These are phyloP conservation scores for Dipodomys stephensi DNA, from an alignment of 2,113 vertebrate genomes.

Conservation along the genomic window DNA sequence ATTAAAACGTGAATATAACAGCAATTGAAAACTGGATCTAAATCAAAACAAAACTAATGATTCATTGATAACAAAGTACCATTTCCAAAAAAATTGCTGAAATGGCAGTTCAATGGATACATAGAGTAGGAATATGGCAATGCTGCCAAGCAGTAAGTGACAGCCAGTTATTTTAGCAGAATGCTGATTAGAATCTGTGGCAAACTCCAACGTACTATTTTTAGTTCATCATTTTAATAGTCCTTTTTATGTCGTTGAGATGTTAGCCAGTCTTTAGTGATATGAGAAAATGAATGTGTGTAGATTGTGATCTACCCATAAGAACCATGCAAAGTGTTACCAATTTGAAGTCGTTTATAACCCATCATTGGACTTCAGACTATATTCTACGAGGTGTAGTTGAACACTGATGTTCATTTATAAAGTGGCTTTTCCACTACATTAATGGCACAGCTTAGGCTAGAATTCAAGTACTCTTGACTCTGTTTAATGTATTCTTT, in stretches of 20 bases:
- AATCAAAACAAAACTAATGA: slow-evolving; percentile 71
- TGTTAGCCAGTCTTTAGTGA: slow-evolving; percentile 9
- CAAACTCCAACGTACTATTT: slow-evolving; percentile 65
- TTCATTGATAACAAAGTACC: slow-evolving; percentile 71
- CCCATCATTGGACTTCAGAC: neutral
- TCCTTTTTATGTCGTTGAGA: slow-evolving; percentile 36
- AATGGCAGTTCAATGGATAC: slow-evolving; percentile 58
- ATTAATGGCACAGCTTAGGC: neutral
- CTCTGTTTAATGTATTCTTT: neutral
- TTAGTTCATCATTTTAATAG: slow-evolving; percentile 70
- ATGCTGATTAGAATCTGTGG: slow-evolving; percentile 65
- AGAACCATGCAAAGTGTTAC: neutral
- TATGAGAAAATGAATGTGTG: slow-evolving; percentile 50
- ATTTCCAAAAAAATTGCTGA: slow-evolving; percentile 69
- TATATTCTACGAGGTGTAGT: neutral
- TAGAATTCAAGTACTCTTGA: neutral
- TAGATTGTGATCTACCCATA: neutral
- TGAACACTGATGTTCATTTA: neutral
- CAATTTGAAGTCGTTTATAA: neutral
- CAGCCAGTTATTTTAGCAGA: slow-evolving; percentile 71
- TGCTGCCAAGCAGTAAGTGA: slow-evolving; percentile 63
- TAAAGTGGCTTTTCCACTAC: neutral
- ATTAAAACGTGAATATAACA: slow-evolving; percentile 67
- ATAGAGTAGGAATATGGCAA: slow-evolving; percentile 47
- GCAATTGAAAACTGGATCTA: slow-evolving; percentile 63